Evolutionary conservation across 2,113 vertebrate species (phyloP), one percentile per base, ranked within the genome.

Genomic region (Chrysochloris asiatica): DNA sequence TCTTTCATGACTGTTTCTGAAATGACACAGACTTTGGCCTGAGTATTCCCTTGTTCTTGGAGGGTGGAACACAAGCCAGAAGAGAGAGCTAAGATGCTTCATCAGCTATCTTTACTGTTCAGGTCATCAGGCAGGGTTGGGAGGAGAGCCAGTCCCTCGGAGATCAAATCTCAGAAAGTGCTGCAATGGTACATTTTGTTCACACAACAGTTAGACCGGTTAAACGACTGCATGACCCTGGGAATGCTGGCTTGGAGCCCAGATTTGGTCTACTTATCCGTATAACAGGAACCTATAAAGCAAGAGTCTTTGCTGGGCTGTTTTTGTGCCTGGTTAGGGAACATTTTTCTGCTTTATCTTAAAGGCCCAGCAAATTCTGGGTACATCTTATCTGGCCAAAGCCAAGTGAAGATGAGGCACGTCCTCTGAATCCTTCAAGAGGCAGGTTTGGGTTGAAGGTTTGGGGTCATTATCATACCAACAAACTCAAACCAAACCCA

Each of bases 151-250:
- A 8, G 52, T 19, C n/a, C 72, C 89, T 73, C 45, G 30, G 52
- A 94, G 79, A 86, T 94, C 85, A 76, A 52, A 90, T 80, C 86
- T 85, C 84, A 92, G 84, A 91, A 90, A 86, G 59, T 47, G 75
- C 92, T 80, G 72, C 83, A 2, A 11, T 14, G 47, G 86, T 36
- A 61, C 47, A 88, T 92, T 94, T 67, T 94, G 92, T 93, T 94
- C 88, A 26, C 48, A 92, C 71, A 61, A 52, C 86, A 82, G 69
- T 41, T 79, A 79, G 90, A 92, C 90, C 78, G 61, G 83, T 59
- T 76, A 81, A 94, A 83, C 92, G 81, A 82, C 85, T 45, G 79
- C 45, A 76, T 45, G 52, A 63, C 80, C 84, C 56, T 0, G 1
- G 36, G 79, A n/a, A 26, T 28, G 71, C 79, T 94, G 93, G 90